Evolutionary conservation across 2,113 vertebrate species (phyloP).

Genomic region (Cinclus cinclus): DNA sequence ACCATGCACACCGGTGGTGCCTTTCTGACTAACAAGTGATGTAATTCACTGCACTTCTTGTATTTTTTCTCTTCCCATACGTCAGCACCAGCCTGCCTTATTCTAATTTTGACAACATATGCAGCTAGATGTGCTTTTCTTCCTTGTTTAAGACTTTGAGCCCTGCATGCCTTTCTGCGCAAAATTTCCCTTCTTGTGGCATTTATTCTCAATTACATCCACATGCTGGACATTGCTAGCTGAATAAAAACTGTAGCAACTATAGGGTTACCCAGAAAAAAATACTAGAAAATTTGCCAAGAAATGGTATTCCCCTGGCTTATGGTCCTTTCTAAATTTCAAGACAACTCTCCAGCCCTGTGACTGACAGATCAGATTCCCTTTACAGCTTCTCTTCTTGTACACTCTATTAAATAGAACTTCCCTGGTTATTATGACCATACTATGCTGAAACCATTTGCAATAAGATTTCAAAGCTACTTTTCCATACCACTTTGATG

Average conservation of each 20-base stretch:
- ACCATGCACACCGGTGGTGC: background rate
- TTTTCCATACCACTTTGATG: background rate
- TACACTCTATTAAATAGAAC: background rate
- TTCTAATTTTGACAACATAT: background rate
- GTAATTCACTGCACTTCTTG: background rate
- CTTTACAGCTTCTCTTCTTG: background rate
- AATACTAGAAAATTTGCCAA: background rate
- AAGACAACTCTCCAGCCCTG: background rate
- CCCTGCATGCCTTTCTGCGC: background rate
- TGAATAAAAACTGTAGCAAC: background rate
- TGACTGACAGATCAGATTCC: background rate
- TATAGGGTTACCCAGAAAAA: background rate
- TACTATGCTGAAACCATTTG: background rate
- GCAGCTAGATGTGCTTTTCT: background rate
- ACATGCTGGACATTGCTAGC: background rate
- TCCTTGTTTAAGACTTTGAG: background rate
- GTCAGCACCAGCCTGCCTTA: background rate
- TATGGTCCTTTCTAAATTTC: background rate
- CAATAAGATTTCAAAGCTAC: background rate
- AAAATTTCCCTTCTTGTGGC: background rate
- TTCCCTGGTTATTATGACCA: background rate
- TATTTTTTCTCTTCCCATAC: fast-evolving
- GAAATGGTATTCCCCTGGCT: background rate
- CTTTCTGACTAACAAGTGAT: background rate
- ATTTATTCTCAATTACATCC: background rate